Evolutionary conservation across 1,140 invertebrate species (phyloP).

Genomic region (Drosophila bifasciata): DNA sequence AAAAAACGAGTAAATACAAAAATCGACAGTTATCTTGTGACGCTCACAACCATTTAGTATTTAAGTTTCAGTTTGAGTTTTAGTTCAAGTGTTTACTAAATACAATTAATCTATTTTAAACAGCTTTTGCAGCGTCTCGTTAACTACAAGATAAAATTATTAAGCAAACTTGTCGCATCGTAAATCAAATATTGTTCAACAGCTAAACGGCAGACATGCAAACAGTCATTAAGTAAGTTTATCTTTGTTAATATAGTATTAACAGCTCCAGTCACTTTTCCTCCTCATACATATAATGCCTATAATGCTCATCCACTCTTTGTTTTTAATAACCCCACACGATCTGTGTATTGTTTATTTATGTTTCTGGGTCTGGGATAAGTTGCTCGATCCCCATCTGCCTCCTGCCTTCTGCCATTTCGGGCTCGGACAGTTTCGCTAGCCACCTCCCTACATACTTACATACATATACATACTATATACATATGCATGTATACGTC

Average conservation of each 20-base stretch:
- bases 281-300: neutral
- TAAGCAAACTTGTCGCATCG: constrained; percentile 34
- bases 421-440: constrained; percentile 36
- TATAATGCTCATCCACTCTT: neutral
- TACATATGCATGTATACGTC: constrained; percentile 24
- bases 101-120: constrained; percentile 64
- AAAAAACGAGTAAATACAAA: neutral
- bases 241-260: too few relatives aligned
- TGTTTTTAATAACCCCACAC: neutral
- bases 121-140: constrained; percentile 53
- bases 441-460: neutral
- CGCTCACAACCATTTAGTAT: constrained; percentile 4
- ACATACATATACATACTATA: constrained; percentile 24
- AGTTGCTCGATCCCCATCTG: neutral
- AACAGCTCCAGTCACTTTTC: constrained; percentile 2
- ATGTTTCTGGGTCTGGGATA: constrained; percentile 17
- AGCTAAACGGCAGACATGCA: constrained; percentile 61
- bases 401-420: constrained; percentile 2
- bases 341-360: constrained; percentile 1
- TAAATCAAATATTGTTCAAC: constrained; percentile 47
- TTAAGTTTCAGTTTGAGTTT: constrained; percentile 20
- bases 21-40: constrained; percentile 6
- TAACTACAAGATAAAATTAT: constrained; percentile 36
- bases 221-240: constrained; percentile 81
- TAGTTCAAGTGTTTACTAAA: constrained; percentile 45